Base-by-base conservation (phyloP, 2,888 invertebrate species). In the Lissonota sp. region DNA sequence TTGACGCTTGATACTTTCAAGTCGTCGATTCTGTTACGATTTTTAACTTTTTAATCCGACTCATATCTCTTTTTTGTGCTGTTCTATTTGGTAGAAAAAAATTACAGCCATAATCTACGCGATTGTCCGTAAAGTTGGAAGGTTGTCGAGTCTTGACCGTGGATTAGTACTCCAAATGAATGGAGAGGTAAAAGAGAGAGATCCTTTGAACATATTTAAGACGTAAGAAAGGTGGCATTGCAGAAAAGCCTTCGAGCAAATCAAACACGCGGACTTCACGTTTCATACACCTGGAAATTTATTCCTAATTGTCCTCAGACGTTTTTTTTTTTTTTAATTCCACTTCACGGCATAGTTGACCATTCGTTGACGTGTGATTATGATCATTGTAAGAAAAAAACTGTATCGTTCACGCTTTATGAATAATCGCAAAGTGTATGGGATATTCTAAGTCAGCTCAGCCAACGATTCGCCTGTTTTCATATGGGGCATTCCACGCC, bases 181-280 rank as follows among this genome's bases (percentile, higher is more conserved):
- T 7, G 40, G 37, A 67, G 40, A 40, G 66, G 2, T 7, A 53
- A 37, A 57, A 1, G 26, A n/a, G 51, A 53, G 49, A 66, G 64
- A 70, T 77, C 26, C 66, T 53, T 77, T 53, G 72, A 63, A 51
- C 14, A 6, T 12, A 74, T 40, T 37, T 16, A 37, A 74, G 73
- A 40, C 49, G 46, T 42, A 46, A 46, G 37, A 78, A 79, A 81
- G 70, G 64, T 81, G 82, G 72, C 83, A 82, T 86, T 84, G 85
- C 79, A 79, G 83, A 85, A 84, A 84, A 83, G 10, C 86, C 86
- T 87, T 86, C 87, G 58, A 66, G 6, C 49, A 46, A 26, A 70
- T 60, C 79, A 77, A 76, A 83, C 57, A 70, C 64, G 37, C 42
- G 14, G 80, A 72, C 14, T 40, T 44, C n/a, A 8, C n/a, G 16